Percentiles rank a stretch among this genome's conserved stretches.
phyloP scores from a whole-genome alignment of 2,113 vertebrate genomes.

The Petrocephalus microphthalmus region DNA sequence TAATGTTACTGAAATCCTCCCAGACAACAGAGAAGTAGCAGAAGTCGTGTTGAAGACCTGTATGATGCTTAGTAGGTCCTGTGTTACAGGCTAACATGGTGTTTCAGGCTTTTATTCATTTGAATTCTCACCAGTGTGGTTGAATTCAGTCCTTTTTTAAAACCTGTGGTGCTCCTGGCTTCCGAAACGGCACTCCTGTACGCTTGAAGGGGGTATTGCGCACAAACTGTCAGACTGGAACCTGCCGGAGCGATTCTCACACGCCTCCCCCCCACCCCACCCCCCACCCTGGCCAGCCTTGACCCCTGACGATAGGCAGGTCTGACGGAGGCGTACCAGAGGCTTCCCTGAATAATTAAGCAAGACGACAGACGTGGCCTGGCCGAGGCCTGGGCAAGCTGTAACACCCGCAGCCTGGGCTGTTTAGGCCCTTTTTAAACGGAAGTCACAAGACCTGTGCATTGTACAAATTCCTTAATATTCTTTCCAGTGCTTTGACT shows the following conservation, averaged over 20 bases:
- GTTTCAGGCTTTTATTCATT: background rate
- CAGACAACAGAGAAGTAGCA: background rate
- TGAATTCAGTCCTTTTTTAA: background rate
- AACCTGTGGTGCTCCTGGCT: too few species aligned
- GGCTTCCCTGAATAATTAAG: conserved; percentile 43
- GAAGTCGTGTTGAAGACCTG: background rate
- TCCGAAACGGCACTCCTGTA: too few species aligned
- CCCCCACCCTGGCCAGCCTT: background rate
- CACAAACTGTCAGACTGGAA: too few species aligned
- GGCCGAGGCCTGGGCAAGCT: background rate
- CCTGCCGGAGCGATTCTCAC: too few species aligned
- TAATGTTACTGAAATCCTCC: background rate
- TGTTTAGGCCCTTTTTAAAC: background rate
- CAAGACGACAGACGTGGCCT: conserved; percentile 37
- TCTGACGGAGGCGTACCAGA: conserved; percentile 17
- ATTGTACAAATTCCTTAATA: background rate
- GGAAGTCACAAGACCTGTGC: background rate
- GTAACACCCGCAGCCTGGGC: background rate
- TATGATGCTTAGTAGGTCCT: background rate
- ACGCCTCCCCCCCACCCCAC: background rate
- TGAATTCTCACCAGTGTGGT: background rate
- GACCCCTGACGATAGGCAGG: conserved; percentile 16
- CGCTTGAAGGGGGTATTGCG: too few species aligned
- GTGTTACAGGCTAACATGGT: background rate
- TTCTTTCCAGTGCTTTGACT: background rate